Conservation (phyloP, 2,113 vertebrate genomes). For the Heterocephalus glaber region DNA sequence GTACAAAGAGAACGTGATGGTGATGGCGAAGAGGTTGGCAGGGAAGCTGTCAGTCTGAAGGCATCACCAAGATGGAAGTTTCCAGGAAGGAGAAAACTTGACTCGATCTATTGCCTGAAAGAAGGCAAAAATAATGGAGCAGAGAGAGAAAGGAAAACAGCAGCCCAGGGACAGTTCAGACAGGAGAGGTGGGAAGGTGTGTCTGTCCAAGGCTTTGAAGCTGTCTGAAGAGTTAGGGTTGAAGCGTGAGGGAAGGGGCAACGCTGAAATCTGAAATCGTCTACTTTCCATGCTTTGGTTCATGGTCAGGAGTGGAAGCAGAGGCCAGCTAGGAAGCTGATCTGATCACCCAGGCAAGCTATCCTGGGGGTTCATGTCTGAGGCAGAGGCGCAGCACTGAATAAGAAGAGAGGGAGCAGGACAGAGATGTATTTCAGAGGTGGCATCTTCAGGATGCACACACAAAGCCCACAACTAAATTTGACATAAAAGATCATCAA, state of each 20-base stretch:
- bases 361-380: not conserved
- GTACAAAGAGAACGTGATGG: not conserved
- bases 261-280: not conserved
- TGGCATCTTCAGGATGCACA: too few relatives aligned
- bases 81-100: not conserved
- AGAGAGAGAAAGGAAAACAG: not conserved
- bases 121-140: not conserved
- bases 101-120: not conserved
- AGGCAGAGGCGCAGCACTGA: not conserved
- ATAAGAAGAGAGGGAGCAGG: not conserved
- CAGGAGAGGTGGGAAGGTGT: fast-evolving
- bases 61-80: not conserved
- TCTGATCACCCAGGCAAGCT: not conserved
- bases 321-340: not conserved
- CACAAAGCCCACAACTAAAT: not conserved
- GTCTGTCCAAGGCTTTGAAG: not conserved
- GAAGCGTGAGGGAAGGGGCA: not conserved
- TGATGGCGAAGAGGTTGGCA: not conserved
- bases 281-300: not conserved
- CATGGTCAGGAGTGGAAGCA: not conserved
- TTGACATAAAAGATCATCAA: not conserved
- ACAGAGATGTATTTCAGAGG: not conserved
- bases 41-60: not conserved
- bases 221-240: not conserved
- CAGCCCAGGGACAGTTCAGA: not conserved